Base-by-base conservation (phyloP, 2,888 invertebrate species). In the Labia minor region DNA sequence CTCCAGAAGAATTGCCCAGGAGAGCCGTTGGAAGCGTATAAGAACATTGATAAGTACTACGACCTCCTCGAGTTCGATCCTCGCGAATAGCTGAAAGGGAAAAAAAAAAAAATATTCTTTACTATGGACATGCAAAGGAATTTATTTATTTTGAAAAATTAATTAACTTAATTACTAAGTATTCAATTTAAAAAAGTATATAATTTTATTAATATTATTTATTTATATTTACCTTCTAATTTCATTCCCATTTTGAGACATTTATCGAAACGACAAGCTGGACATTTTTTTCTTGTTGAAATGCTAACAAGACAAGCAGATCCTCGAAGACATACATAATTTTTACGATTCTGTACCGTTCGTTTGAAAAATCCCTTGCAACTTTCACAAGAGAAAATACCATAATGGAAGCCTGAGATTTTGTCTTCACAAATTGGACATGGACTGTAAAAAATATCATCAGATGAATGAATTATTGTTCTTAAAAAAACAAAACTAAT, bases 341-440 rank as follows among this genome's bases (percentile, higher is more conserved):
- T 93, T 81, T 97, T 97, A 72, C 95, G 86, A 77, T 97, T 97
- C 80, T 97, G 97, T n/a, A 97, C 96, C 19, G 96, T 97, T 69
- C 97, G 83, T 79, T 97, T 97, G 81, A 97, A 97, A 81, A 97
- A 97, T 1, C 96, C 96, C 79, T 97, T 97, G 79, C 97, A 97
- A 19, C 94, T 94, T 77, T 97, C 97, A 80, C 97, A 97, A 11
- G 95, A 95, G 81, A 95, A 96, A 73, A 96, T 96, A 11, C 97
- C 97, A 78, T 97, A 97, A 79, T 97, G 97, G 80, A 96, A 97
- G 21, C 97, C 95, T 72, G 93, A 93, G 76, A 95, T 95, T 77
- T 94, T 92, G 79, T 95, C 95, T 1, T 93, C 94, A 77, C 95
- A 95, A 67, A 95, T 94, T 14, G 95, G 95, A 75, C 95, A 95